Base-by-base conservation (phyloP, 2,888 invertebrate genomes). In the Apeira syringaria region DNA sequence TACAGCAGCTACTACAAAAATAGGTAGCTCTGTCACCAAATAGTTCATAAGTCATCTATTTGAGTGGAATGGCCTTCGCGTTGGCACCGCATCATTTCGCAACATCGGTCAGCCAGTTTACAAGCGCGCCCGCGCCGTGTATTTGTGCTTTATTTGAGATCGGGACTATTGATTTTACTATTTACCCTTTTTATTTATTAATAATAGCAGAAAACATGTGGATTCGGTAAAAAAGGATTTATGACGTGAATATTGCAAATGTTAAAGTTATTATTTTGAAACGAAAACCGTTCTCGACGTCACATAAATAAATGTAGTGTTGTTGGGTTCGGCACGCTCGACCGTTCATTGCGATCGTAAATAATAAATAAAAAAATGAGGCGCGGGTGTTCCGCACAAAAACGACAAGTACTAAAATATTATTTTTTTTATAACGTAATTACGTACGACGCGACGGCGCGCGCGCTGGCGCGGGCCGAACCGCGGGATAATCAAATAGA, bases 391-490 rank as follows among this genome's bases (percentile, higher is more conserved):
- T 32, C 44, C 29, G 41, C 32, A 11, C 49, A 61, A 65, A 68
- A 72, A 70, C 59, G 61, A 68, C 53, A 48, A 72, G 56, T 56
- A 49, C 56, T n/a, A 68, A 67, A 55, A 47, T 53, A 39, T 45
- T 30, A 41, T 70, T 65, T 70, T 70, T 73, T 68, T 64, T 74
- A 74, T 71, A 71, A 68, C 71, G 68, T 73, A 73, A 76, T 79
- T 60, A 71, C 20, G 46, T 36, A 45, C 37, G 27, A 18, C 28
- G 28, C 31, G 35, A 39, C 40, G 31, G 35, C 22, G 33, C 11
- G 17, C 17, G 12, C 25, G n/a, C n/a, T n/a, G n/a, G 28, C 5
- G 26, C 40, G 39, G 26, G 38, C 30, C 25, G 30, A 26, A 8
- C 39, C 34, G 31, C 38, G 38, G 38, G 38, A 33, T 33, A 20